phyloP scores from a whole-genome alignment of 2,888 invertebrate genomes.

The Habroteleia sp. region DNA sequence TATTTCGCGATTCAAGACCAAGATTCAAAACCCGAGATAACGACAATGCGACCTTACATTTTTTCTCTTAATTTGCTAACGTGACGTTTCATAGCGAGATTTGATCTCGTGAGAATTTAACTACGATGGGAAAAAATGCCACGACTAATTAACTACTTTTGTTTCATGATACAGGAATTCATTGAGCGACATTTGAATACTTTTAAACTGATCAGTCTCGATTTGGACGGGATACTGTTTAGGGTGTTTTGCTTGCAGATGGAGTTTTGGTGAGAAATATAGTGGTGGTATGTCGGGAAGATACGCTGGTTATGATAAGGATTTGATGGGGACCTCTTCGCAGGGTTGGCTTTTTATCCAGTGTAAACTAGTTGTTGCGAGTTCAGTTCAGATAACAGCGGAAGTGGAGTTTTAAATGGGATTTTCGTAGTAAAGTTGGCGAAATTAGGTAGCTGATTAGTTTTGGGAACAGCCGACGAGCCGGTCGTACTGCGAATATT shows the following conservation, averaged over 20 bases:
- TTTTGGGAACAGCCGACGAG: constrained; percentile 26
- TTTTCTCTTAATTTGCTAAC: constrained; percentile 55
- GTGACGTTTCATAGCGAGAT: constrained; percentile 31
- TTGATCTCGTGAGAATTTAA: constrained; percentile 49
- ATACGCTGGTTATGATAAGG: constrained; percentile 49
- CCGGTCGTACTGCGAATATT: constrained; percentile 24
- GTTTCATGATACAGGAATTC: no score
- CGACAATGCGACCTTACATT: constrained; percentile 20
- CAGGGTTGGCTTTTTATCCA: constrained; percentile 49
- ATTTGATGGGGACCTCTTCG: constrained; percentile 47
- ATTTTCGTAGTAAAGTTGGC: constrained; percentile 46
- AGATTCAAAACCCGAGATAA: constrained; percentile 20
- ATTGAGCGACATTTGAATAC: no score
- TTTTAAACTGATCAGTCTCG: no score
- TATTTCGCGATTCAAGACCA: constrained; percentile 47
- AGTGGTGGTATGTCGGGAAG: constrained; percentile 1
- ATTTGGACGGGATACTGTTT: constrained; percentile 8
- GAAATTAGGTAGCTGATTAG: constrained; percentile 56
- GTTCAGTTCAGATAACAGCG: constrained; percentile 54
- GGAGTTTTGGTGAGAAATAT: neutral
- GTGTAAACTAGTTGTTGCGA: constrained; percentile 53
- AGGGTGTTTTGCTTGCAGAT: neutral
- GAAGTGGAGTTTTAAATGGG: constrained; percentile 58
- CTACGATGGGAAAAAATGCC: constrained; percentile 25
- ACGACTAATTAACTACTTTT: constrained; percentile 24